Evolutionary conservation across 2,797 vertebrate genomes (phyloP), one percentile per base, ranked within the genome.

Genomic region (Pangasius krempfi): DNA sequence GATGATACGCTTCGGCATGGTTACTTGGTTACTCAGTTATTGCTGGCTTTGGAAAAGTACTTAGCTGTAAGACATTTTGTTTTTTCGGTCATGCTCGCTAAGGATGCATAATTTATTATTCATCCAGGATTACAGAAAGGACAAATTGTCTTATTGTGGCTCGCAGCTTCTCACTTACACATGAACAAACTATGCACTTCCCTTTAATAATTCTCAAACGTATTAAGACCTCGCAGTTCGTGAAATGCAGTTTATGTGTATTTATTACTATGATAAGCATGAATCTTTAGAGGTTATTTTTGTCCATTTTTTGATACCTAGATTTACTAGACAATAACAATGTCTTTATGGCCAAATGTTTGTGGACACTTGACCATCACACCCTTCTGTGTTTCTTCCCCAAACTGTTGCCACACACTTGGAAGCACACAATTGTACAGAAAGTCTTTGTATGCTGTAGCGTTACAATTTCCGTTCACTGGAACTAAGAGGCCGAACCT

Each of bases 21-120:
- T 37, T 50, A 60, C 82, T n/a, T 84, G 83, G 18, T 85, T 85
- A 37, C 64, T 72, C 47, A 44, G 18, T 22, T 44, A 25, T 60
- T 60, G 58, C 13, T 62, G 80, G 22, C 56, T n/a, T 62, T 27
- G 37, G 30, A 33, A 33, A 52, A 52, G 76, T 76, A 50, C 44
- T n/a, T 76, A 2, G 56, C 40, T 62, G 14, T 40, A 68, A 66
- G 1, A 3, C 0, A 14, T 18, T 62, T 60, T 82, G 0, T 83
- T 44, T 62, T 13, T 12, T 60, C 22, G 8, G 5, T 60, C n/a
- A 50, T 25, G 20, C 5, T 54, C 16, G 33, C 16, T 85, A 30
- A 54, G 58, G 33, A 52, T 70, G 62, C 12, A 12, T 68, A 50
- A 60, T 22, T 30, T 30, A 40, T 72, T 78, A 54, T 58, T 80